A percentile compares a stretch with the other conserved stretches of the same genome.
Conservation (phyloP, 2,797 vertebrate genomes). For the Pristis pectinata region DNA sequence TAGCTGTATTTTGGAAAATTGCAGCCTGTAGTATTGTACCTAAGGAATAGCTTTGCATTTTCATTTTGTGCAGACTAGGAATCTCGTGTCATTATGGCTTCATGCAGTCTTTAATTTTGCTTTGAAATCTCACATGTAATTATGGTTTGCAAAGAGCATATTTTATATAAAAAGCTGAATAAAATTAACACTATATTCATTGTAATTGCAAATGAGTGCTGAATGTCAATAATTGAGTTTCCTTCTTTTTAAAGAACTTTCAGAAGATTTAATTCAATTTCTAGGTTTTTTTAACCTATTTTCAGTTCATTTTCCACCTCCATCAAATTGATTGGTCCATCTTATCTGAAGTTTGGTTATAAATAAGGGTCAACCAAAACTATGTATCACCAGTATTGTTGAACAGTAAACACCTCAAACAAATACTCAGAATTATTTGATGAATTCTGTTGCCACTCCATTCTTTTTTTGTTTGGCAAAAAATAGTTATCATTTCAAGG, state of each 20-base stretch:
- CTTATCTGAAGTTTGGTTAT: not conserved
- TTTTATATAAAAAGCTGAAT: not conserved
- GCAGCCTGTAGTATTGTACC: not conserved
- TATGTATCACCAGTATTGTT: not conserved
- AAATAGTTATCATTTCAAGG: not conserved
- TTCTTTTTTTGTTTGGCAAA: not conserved
- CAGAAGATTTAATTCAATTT: not conserved
- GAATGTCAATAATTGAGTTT: not conserved
- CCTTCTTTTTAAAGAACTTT: not conserved
- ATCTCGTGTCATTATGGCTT: not conserved
- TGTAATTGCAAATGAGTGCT: not conserved
- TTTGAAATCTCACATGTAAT: not conserved
- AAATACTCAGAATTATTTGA: not conserved
- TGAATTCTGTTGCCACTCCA: not conserved
- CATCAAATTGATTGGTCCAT: not conserved
- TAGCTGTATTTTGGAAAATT: not conserved
- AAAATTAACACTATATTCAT: not conserved
- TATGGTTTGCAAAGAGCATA: not conserved
- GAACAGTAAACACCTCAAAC: not conserved
- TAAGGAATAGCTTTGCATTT: not conserved
- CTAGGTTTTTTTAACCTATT: not conserved
- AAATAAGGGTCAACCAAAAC: not conserved
- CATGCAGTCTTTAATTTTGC: slow-evolving; percentile 10
- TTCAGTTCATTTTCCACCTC: not conserved
- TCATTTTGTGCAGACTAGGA: not conserved